These are phyloP conservation scores for Pinna nobilis DNA, from an alignment of 1,140 invertebrate species.

Conservation along the genomic window DNA sequence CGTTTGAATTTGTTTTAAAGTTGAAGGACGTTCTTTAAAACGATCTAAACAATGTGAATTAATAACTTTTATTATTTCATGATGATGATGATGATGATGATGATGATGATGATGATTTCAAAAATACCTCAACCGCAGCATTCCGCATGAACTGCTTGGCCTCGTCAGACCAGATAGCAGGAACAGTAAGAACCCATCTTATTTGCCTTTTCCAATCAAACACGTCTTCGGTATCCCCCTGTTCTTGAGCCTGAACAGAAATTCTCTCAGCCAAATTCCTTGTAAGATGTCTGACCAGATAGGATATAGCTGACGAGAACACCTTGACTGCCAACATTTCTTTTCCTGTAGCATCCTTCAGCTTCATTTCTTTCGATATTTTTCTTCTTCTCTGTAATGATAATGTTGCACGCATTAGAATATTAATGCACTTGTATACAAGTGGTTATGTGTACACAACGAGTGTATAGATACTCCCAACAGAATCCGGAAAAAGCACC, in stretches of 20 bases:
- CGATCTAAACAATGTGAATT: too few species aligned
- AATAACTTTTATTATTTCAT: too few species aligned
- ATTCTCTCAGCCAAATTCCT: neutral
- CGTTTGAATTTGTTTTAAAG: too few species aligned
- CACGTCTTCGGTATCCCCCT: neutral
- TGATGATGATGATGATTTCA: too few species aligned
- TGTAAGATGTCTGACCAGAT: constrained; percentile 6
- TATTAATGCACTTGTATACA: too few species aligned
- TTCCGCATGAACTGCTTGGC: constrained; percentile 36
- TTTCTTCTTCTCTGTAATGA: too few species aligned
- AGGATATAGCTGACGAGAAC: constrained; percentile 16
- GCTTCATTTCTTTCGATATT: constrained; percentile 8
- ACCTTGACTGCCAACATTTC: constrained; percentile 19
- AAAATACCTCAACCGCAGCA: constrained; percentile 19
- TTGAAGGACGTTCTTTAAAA: too few species aligned
- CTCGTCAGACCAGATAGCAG: constrained; percentile 26
- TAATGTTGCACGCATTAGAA: too few species aligned
- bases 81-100: too few species aligned
- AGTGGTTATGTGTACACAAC: too few species aligned
- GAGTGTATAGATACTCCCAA: too few species aligned
- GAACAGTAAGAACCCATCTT: constrained; percentile 25
- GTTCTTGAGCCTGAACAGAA: neutral
- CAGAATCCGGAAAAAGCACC: too few species aligned
- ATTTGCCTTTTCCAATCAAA: neutral
- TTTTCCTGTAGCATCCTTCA: constrained; percentile 13